Base-by-base conservation (phyloP, 2,888 invertebrate genomes). In the Dione juno region DNA sequence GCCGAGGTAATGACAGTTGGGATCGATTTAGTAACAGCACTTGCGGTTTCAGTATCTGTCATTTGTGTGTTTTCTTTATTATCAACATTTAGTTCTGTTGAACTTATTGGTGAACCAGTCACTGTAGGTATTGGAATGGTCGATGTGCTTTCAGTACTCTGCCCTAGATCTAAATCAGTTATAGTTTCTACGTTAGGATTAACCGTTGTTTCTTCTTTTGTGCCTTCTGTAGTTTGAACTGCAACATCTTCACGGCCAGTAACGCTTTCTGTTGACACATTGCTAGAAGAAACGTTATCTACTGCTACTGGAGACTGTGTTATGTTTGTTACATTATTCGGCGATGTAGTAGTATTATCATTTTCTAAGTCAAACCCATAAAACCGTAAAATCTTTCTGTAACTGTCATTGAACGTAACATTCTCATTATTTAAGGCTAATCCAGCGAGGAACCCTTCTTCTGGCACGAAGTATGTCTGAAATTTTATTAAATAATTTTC, bases 401-500 rank as follows among this genome's bases (percentile, higher is more conserved):
- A 97, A 74, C 95, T 95, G n/a, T 95, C 93, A 48, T 95, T 95
- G 59, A 97, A 94, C 7, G 95, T 95, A 0, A 97, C 96, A 81
- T 97, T 96, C 79, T 96, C 96, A 74, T 96, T 95, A 85, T 96
- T 97, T 52, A 97, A 90, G 10, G 96, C 96, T 71, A 97, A 88
- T 0, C 97, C 97, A 14, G 96, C 96, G 2, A 97, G 91, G 75
- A 97, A 97, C 50, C 97, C 97, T 82, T 97, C 97, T 79, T 95
- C 95, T 19, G 96, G 96, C 72, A 97, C 96, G 80, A 97, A 96
- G 83, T 97, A 97, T 64, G 96, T 97, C 97, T 96, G 93, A 72
- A 90, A 92, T 57, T 8, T 48, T 16, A 58, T 11, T 28, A 28
- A 5, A 3, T 28, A 50, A 19, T 10, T 19, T 3, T 1, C 11